phyloP scores from a whole-genome alignment of 2,888 invertebrate species.

The Tipula lateralis region DNA sequence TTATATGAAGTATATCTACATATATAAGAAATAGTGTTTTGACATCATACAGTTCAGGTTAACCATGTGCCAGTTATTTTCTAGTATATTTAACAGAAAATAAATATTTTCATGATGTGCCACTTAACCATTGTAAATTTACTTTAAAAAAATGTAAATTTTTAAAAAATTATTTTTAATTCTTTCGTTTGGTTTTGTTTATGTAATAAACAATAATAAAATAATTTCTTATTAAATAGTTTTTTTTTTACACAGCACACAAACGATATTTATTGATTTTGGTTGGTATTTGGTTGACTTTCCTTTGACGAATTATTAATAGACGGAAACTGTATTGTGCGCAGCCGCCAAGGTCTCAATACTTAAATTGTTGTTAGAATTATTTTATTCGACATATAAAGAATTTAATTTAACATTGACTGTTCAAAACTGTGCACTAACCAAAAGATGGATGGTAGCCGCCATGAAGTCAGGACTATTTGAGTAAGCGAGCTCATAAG shows the following conservation, averaged over 20 bases:
- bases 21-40: background rate
- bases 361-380: background rate
- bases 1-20: background rate
- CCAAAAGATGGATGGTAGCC: too few species aligned
- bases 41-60: background rate
- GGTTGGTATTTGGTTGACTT: background rate
- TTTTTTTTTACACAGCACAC: background rate
- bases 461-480: too few species aligned
- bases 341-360: background rate
- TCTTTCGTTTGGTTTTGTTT: background rate
- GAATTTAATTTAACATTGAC: too few species aligned
- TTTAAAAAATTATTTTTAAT: background rate
- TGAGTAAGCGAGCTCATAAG: too few species aligned
- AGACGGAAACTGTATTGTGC: background rate
- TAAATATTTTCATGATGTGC: background rate
- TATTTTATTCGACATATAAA: too few species aligned
- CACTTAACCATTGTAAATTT: constrained; percentile 1
- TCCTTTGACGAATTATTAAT: background rate
- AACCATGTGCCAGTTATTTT: constrained; percentile 19
- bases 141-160: background rate
- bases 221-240: background rate
- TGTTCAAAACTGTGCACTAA: too few species aligned
- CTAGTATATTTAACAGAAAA: background rate
- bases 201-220: background rate
- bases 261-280: background rate